Conservation (phyloP, 2,888 invertebrate species). For the Hypsopygia costalis region DNA sequence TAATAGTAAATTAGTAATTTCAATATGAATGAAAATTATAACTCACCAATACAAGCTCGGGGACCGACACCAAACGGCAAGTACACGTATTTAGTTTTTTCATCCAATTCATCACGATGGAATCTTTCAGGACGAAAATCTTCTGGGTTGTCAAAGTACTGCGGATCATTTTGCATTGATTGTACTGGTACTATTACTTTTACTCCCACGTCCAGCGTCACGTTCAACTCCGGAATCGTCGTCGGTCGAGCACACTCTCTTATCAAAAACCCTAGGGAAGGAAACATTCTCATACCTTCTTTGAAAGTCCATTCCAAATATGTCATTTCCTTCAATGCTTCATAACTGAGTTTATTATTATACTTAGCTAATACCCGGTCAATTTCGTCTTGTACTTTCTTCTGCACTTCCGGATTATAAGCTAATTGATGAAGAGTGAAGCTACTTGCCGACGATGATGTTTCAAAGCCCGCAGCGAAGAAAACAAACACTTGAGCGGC, state of each 20-base stretch:
- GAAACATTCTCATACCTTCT: slow-evolving; percentile 53
- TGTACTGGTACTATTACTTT: slow-evolving; percentile 35
- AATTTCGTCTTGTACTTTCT: slow-evolving; percentile 41
- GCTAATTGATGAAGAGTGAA: slow-evolving; percentile 53
- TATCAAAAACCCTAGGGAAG: slow-evolving; percentile 47
- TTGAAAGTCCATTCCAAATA: slow-evolving; percentile 46
- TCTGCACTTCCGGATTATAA: slow-evolving; percentile 38
- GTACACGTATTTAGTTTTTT: slow-evolving; percentile 39
- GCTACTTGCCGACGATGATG: slow-evolving; percentile 51
- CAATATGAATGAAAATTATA: too few relatives aligned
- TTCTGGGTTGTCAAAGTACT: slow-evolving; percentile 41
- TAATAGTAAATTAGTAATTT: too few relatives aligned
- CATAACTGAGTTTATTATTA: slow-evolving; percentile 39
- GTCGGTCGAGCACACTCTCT: slow-evolving; percentile 38
- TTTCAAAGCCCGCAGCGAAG: slow-evolving; percentile 55
- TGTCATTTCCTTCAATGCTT: slow-evolving; percentile 48
- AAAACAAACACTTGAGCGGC: slow-evolving; percentile 50
- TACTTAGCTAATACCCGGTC: slow-evolving; percentile 38
- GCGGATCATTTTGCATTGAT: slow-evolving; percentile 47
- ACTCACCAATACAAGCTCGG: slow-evolving; percentile 51
- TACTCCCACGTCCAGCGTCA: slow-evolving; percentile 44
- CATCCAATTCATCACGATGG: slow-evolving; percentile 29
- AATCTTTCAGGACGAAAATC: slow-evolving; percentile 51
- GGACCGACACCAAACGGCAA: slow-evolving; percentile 59
- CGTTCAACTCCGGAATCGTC: slow-evolving; percentile 38